Percentiles rank a stretch among this genome's conserved stretches.
These are phyloP conservation scores for Myathropa florea DNA, from an alignment of 2,888 invertebrate species.

Conservation along the genomic window DNA sequence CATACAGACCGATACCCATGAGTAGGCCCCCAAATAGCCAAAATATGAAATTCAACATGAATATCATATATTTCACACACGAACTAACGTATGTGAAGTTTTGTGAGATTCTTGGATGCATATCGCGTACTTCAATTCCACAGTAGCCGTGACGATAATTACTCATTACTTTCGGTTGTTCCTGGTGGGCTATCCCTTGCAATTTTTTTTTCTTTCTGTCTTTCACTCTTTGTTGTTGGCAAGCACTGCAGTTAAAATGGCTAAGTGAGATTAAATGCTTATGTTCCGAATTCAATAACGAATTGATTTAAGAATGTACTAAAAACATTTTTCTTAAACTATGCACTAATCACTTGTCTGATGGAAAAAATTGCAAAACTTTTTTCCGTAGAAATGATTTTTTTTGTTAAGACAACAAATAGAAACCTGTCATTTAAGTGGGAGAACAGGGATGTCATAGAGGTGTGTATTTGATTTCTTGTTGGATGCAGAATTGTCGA, in stretches of 20 bases:
- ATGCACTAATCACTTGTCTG: slow-evolving; percentile 8
- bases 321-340: slow-evolving; percentile 28
- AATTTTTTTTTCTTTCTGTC: slow-evolving; percentile 7
- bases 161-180: slow-evolving; percentile 74
- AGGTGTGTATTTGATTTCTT: background rate
- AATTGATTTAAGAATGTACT: slow-evolving; percentile 14
- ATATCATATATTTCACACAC: slow-evolving; percentile 81
- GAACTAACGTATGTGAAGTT: slow-evolving; percentile 80
- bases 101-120: slow-evolving; percentile 78
- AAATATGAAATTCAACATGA: slow-evolving; percentile 81
- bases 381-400: slow-evolving; percentile 37
- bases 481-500: background rate
- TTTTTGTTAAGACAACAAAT: slow-evolving; percentile 65
- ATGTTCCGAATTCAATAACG: slow-evolving; percentile 5
- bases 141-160: slow-evolving; percentile 80
- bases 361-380: slow-evolving; percentile 43
- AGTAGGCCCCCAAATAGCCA: slow-evolving; percentile 94
- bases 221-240: slow-evolving; percentile 36
- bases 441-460: slow-evolving; percentile 15
- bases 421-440: slow-evolving; percentile 56
- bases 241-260: slow-evolving; percentile 15
- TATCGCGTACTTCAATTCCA: slow-evolving; percentile 76
- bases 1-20: slow-evolving; percentile 93
- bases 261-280: background rate
- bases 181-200: slow-evolving; percentile 42